Evolutionary conservation across 2,888 invertebrate species (phyloP), one percentile per base, ranked within the genome.

Genomic region (Hirtodrosophila duncani): DNA sequence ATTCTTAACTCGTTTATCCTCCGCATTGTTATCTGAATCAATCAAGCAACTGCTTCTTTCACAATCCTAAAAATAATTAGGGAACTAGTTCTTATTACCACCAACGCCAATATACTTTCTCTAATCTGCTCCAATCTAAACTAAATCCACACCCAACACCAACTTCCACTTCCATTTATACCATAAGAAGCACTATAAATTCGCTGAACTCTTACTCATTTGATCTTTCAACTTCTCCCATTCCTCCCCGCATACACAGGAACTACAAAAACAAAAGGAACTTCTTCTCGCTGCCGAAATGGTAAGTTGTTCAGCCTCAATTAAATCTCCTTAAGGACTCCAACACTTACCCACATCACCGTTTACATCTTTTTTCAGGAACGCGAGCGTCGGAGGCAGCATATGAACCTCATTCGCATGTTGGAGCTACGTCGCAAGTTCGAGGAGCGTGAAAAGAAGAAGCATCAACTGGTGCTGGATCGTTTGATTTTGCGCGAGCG

Each of bases 181-280:
- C n/a, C n/a, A n/a, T n/a, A n/a, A n/a, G n/a, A n/a, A n/a, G n/a
- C n/a, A n/a, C n/a, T n/a, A n/a, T n/a, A n/a, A n/a, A n/a, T n/a
- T n/a, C n/a, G n/a, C 31, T 14, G 11, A n/a, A 7, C 10, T 7
- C 20, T 33, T 10, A 17, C 24, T 37, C 18, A 10, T 26, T 4
- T 21, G 2, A 13, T 8, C 6, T 0, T 18, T 11, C 10, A 8
- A 13, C 8, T 36, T 18, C 0, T 3, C n/a, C 14, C 0, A 14
- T 26, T 44, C 13, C 1, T 34, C 1, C n/a, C 0, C 23, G 3
- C 0, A 3, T 91, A 92, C 92, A 89, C 93, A 94, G 89, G 95
- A 95, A 92, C 92, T 95, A 90, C 94, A 91, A 89, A 93, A 93
- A 89, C 93, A 93, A 89, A 91, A 92, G 89, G 93, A 93, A 89